phyloP scores from a whole-genome alignment of 1,140 invertebrate species.

The Drosophila funebris region DNA sequence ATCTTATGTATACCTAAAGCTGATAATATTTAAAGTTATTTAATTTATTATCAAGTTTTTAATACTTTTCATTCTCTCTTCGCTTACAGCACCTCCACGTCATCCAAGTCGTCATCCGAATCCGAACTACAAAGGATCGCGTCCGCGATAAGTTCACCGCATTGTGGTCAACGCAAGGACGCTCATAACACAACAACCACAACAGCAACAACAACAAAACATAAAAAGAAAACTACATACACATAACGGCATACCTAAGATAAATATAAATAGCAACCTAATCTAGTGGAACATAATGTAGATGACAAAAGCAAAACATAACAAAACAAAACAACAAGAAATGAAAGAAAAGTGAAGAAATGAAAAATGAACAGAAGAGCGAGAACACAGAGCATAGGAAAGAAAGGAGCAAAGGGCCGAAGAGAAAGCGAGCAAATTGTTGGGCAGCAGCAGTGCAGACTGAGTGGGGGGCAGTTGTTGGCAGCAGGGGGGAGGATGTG shows the following conservation, averaged over 20 bases:
- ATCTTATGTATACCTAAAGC: too few species aligned
- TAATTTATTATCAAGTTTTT: not conserved
- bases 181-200: slow-evolving; percentile 22
- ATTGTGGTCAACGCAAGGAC: slow-evolving; percentile 33
- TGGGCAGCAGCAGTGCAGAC: slow-evolving; percentile 30
- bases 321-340: slow-evolving; percentile 11
- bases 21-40: not conserved
- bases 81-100: slow-evolving; percentile 66
- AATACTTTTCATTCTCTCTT: not conserved
- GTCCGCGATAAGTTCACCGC: slow-evolving; percentile 66
- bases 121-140: slow-evolving; percentile 82
- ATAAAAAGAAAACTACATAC: slow-evolving; percentile 14
- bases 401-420: slow-evolving; percentile 38
- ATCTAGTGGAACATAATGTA: slow-evolving; percentile 81
- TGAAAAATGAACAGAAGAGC: slow-evolving; percentile 36
- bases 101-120: slow-evolving; percentile 82
- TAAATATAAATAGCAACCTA: slow-evolving; percentile 81
- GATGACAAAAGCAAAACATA: slow-evolving; percentile 58
- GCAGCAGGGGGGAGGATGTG: not conserved
- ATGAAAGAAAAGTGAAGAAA: slow-evolving; percentile 11
- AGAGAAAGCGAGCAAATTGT: slow-evolving; percentile 33
- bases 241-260: slow-evolving; percentile 81
- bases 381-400: slow-evolving; percentile 32
- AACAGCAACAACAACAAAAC: not conserved
- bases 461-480: not conserved